These are phyloP conservation scores for Tenrec ecaudatus DNA, from an alignment of 2,113 vertebrate genomes.

Conservation along the genomic window DNA sequence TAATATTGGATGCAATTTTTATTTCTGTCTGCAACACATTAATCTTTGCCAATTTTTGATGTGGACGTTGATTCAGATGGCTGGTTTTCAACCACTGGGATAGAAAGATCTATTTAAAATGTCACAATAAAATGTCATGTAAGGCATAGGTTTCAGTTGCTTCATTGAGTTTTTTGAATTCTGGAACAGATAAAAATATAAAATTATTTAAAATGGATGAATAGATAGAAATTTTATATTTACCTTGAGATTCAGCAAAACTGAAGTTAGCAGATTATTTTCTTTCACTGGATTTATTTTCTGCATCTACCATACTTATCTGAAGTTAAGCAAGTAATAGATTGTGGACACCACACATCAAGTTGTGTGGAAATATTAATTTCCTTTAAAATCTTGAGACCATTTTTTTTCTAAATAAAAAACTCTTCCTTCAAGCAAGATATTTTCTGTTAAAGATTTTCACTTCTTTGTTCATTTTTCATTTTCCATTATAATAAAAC, in stretches of 20 bases:
- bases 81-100: conserved; percentile 25
- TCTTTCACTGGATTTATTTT: not conserved
- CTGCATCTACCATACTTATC: not conserved
- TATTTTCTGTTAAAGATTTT: conserved; percentile 1
- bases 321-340: not conserved
- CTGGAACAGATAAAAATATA: not conserved
- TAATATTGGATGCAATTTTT: not conserved
- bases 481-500: not conserved
- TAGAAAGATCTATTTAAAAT: conserved; percentile 55
- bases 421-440: not conserved
- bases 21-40: not conserved
- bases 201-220: not conserved
- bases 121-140: conserved; percentile 11
- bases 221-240: not conserved
- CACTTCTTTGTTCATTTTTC: not conserved
- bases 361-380: not conserved
- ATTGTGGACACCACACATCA: too few relatives aligned
- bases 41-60: conserved; percentile 31
- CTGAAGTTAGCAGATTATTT: not conserved
- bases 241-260: not conserved
- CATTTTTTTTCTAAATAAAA: not conserved
- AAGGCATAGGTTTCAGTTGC: not conserved
- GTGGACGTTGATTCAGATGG: conserved; percentile 33
- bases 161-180: conserved; percentile 54
- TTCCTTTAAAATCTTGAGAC: conserved; percentile 6